These are phyloP conservation scores for Eumerus sabulonum DNA, from an alignment of 2,888 invertebrate species.

Conservation along the genomic window DNA sequence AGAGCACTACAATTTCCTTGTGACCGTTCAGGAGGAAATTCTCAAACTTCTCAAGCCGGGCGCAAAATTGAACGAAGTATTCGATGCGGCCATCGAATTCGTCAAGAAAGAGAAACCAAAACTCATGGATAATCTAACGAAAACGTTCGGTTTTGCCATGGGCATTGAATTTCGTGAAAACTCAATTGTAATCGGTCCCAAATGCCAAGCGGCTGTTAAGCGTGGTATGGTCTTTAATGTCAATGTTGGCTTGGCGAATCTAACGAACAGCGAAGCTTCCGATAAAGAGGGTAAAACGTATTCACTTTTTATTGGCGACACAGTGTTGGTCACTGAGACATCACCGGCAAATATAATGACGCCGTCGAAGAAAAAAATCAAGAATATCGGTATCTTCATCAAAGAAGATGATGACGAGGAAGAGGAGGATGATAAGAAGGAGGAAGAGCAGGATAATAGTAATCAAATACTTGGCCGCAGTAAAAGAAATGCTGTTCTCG, in stretches of 20 bases:
- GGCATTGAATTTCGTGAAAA: conserved; percentile 99
- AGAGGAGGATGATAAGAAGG: conserved; percentile 88
- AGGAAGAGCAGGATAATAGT: conserved; percentile 84
- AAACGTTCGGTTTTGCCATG: conserved; percentile 98
- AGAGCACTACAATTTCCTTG: conserved; percentile 94
- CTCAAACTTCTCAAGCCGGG: conserved; percentile 91
- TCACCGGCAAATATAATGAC: conserved; percentile 92
- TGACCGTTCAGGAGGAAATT: conserved; percentile 94
- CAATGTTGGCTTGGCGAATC: conserved; percentile 92
- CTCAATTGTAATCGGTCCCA: conserved; percentile 93
- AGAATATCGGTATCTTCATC: conserved; percentile 96
- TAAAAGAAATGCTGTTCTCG: conserved; percentile 93
- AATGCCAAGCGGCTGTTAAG: conserved; percentile 87
- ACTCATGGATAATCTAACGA: conserved; percentile 93
- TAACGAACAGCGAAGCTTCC: conserved; percentile 89
- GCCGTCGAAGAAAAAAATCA: conserved; percentile 95
- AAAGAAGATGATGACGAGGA: conserved; percentile 94
- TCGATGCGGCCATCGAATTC: conserved; percentile 88
- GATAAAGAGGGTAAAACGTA: conserved; percentile 94
- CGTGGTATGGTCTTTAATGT: conserved; percentile 99
- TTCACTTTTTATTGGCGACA: conserved; percentile 97
- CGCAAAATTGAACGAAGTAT: conserved; percentile 90
- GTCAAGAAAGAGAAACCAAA: conserved; percentile 93
- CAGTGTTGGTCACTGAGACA: conserved; percentile 95
- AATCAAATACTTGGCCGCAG: conserved; percentile 81